phyloP scores from a whole-genome alignment of 2,888 invertebrate species.

The Apocheima hispidaria region DNA sequence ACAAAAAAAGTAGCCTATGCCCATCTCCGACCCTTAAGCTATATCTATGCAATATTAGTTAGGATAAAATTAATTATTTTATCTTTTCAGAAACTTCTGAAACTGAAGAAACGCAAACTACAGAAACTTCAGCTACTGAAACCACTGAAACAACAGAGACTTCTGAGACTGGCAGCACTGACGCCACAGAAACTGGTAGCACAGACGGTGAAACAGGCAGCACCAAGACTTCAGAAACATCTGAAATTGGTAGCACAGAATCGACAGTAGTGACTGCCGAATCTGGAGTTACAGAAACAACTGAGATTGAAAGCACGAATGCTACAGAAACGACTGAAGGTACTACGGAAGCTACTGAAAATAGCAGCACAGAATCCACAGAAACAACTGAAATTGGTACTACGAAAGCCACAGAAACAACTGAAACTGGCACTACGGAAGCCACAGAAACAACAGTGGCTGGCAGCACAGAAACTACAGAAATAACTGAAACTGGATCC shows the following conservation, averaged over 20 bases:
- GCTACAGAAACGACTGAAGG: conserved; percentile 32
- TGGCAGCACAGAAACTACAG: conserved; percentile 31
- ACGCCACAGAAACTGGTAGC: conserved; percentile 28
- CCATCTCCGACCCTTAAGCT: too few relatives aligned
- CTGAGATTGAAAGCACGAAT: conserved; percentile 37
- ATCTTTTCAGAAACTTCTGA: conserved; percentile 29
- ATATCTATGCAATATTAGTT: neutral
- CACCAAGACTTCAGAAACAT: conserved; percentile 33
- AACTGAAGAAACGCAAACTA: conserved; percentile 26
- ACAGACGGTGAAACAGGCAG: conserved; percentile 34
- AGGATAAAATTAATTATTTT: neutral
- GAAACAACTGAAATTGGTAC: conserved; percentile 11
- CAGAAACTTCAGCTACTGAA: conserved; percentile 26
- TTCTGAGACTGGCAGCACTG: conserved; percentile 1
- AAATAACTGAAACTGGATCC: conserved; percentile 13
- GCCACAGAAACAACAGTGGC: conserved; percentile 32
- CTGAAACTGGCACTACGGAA: conserved; percentile 28
- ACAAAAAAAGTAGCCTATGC: neutral
- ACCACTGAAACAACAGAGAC: conserved; percentile 38
- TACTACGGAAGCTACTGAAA: conserved; percentile 9
- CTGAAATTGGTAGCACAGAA: conserved; percentile 33
- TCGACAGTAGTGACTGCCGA: too few relatives aligned
- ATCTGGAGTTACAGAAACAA: conserved; percentile 36
- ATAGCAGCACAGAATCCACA: neutral
- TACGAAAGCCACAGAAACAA: conserved; percentile 22